Evolutionary conservation across 2,113 vertebrate genomes (phyloP), one percentile per base, ranked within the genome.

Genomic region (Anguilla rostrata): DNA sequence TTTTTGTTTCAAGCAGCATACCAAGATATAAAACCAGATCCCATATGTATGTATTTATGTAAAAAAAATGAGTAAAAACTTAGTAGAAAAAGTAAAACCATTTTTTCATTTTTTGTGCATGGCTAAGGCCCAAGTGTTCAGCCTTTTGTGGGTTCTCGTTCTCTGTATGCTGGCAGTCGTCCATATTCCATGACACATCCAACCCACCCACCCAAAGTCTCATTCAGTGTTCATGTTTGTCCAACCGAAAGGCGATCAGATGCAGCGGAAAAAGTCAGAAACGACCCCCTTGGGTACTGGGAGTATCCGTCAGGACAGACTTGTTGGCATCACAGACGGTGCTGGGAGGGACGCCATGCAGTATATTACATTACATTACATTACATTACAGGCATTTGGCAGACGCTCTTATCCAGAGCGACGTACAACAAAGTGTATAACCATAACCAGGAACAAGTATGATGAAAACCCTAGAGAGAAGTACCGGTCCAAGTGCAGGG

Each of bases 201-300:
- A 12, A 4, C 12, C 1, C 39, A 14, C 79, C 16, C 39, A 29
- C 22, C 15, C 71, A 43, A n/a, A 20, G 34, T 83, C 60, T 56
- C 29, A 7, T 66, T 41, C 15, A 22, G 18, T 16, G 49, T 53
- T 26, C 56, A 12, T 60, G 22, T 40, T 49, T 78, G 81, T 26
- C 41, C 81, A 15, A 16, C 22, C 2, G 46, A 83, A 34, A 83
- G 81, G 39, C 39, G 78, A 75, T 2, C 39, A 78, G 39, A 43
- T 46, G 43, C 43, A 39, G 40, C 5, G 56, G 57, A 82, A 83
- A 56, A 83, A 56, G 83, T 66, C 82, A 83, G 81, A 46, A 53
- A 82, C 8, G 8, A 82, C 81, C 81, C 39, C 11, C 26, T 39
- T 16, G 78, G 14, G 60, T 20, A 5, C 20, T 34, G 14, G 34